These are phyloP conservation scores for Physocephala rufipes DNA, from an alignment of 2,888 invertebrate species.

Conservation along the genomic window DNA sequence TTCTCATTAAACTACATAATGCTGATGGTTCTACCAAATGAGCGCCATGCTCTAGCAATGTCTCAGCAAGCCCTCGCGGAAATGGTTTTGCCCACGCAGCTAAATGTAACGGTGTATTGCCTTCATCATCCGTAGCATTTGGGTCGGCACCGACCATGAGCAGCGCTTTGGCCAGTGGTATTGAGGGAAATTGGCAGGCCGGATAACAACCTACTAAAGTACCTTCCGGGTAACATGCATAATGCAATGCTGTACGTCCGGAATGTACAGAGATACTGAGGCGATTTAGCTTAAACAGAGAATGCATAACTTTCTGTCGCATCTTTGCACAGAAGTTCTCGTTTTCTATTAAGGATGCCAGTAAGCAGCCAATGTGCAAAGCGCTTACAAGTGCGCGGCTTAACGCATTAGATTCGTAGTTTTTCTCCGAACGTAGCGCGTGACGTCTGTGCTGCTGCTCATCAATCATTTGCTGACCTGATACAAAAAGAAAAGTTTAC, in stretches of 20 bases:
- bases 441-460: constrained; percentile 60
- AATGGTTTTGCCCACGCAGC: constrained; percentile 79
- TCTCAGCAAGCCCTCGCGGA: constrained; percentile 75
- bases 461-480: constrained; percentile 70
- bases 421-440: constrained; percentile 67
- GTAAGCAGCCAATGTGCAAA: constrained; percentile 81
- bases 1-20: not conserved
- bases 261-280: constrained; percentile 72
- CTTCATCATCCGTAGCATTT: constrained; percentile 80
- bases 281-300: constrained; percentile 81
- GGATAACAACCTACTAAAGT: constrained; percentile 75
- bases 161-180: constrained; percentile 76
- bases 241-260: constrained; percentile 79
- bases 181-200: constrained; percentile 76
- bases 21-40: constrained; percentile 58
- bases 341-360: constrained; percentile 74
- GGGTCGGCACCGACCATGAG: constrained; percentile 85
- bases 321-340: constrained; percentile 68
- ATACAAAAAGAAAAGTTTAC: constrained; percentile 19
- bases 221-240: constrained; percentile 84
- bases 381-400: constrained; percentile 88
- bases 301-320: constrained; percentile 72
- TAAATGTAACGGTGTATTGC: constrained; percentile 89
- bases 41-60: constrained; percentile 81
- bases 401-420: constrained; percentile 77